Evolutionary conservation across 2,888 invertebrate genomes (phyloP).

Genomic region (Drosophila neotestacea): DNA sequence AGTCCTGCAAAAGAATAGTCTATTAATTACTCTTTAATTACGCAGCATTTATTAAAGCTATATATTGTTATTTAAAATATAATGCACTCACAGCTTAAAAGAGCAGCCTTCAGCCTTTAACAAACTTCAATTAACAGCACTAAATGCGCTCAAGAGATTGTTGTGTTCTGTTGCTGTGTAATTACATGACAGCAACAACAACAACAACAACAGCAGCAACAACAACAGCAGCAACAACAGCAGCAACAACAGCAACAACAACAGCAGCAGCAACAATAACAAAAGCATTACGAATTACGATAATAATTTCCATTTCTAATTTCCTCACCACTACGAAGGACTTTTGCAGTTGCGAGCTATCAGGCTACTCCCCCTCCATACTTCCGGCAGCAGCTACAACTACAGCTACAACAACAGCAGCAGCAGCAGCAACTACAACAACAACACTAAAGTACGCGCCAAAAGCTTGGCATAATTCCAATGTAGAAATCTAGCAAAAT

Average conservation of each 20-base stretch:
- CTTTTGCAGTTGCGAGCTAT: conserved; percentile 57
- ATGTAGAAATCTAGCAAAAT: conserved; percentile 73
- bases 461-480: conserved; percentile 76
- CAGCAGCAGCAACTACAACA: conserved; percentile 30
- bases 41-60: too few relatives aligned
- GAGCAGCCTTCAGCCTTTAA: conserved; percentile 22
- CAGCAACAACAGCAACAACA: conserved; percentile 5
- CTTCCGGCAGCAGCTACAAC: conserved; percentile 42
- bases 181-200: conserved; percentile 71
- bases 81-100: conserved; percentile 1
- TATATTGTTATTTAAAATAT: too few relatives aligned
- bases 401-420: conserved; percentile 20
- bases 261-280: conserved; percentile 12
- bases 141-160: conserved; percentile 45
- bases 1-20: too few relatives aligned
- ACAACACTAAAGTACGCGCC: conserved; percentile 42
- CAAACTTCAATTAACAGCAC: conserved; percentile 49
- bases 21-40: too few relatives aligned
- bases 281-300: conserved; percentile 74
- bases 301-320: conserved; percentile 84
- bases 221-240: conserved; percentile 39
- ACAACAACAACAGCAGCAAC: conserved; percentile 33
- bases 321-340: conserved; percentile 74
- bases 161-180: conserved; percentile 64
- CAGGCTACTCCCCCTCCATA: conserved; percentile 24